phyloP scores from a whole-genome alignment of 2,113 vertebrate species.

The Elgaria multicarinata region DNA sequence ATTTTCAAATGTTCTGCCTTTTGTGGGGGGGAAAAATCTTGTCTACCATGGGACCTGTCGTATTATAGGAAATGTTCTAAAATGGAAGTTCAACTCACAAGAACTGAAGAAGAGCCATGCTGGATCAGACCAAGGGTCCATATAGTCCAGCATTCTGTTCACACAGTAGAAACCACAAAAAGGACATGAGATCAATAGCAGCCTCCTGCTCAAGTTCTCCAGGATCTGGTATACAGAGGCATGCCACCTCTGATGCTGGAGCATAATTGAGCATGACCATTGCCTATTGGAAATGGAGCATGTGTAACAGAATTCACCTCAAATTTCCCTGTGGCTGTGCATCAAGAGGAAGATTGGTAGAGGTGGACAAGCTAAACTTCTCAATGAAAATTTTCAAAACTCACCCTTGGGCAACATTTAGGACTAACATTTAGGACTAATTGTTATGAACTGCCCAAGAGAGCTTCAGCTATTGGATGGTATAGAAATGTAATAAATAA shows the following conservation, averaged over 20 bases:
- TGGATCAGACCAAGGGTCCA: too few relatives aligned
- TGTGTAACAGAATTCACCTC: neutral
- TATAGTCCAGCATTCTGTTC: too few relatives aligned
- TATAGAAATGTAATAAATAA: too few relatives aligned
- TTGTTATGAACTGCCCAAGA: too few relatives aligned
- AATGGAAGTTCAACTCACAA: neutral
- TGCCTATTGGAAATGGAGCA: neutral
- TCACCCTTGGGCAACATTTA: too few relatives aligned
- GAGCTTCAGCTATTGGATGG: too few relatives aligned
- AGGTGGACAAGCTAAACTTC: neutral
- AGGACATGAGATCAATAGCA: too few relatives aligned
- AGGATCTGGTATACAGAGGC: too few relatives aligned
- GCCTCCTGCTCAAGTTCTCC: too few relatives aligned
- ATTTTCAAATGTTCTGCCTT: neutral
- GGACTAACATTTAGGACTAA: too few relatives aligned
- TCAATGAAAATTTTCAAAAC: neutral
- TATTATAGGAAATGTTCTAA: neutral
- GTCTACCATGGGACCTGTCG: neutral
- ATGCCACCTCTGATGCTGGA: neutral
- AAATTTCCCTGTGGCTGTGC: neutral
- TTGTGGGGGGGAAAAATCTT: neutral
- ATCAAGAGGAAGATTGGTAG: neutral
- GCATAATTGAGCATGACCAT: neutral
- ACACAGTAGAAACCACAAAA: too few relatives aligned
- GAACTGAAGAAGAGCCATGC: too few relatives aligned